Evolutionary conservation across 2,113 vertebrate genomes (phyloP).

Genomic region (Corythoichthys intestinalis): DNA sequence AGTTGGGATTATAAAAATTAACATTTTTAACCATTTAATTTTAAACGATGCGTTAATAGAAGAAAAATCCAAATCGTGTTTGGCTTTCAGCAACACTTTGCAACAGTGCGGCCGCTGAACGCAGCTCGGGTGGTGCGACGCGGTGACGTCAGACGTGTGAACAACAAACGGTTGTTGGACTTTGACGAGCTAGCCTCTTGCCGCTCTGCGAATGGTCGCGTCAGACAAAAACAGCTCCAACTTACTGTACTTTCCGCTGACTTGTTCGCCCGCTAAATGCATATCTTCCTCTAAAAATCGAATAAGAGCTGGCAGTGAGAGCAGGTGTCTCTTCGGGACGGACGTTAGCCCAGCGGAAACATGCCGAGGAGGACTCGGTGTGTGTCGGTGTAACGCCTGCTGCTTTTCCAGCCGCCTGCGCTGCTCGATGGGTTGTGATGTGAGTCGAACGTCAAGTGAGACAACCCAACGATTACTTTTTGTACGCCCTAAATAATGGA

Average conservation of each 20-base stretch:
- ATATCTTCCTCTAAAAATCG: not conserved
- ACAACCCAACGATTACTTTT: constrained; percentile 4
- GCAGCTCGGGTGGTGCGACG: constrained; percentile 44
- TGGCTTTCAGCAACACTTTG: constrained; percentile 8
- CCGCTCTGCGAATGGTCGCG: constrained; percentile 35
- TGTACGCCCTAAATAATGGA: constrained; percentile 44
- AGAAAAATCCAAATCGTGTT: too few relatives aligned
- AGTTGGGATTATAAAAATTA: too few relatives aligned
- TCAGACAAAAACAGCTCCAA: constrained; percentile 39
- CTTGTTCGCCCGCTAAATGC: not conserved
- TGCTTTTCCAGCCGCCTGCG: constrained; percentile 56
- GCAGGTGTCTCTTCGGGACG: constrained; percentile 17
- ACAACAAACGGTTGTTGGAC: constrained; percentile 78
- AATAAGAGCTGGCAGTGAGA: not conserved
- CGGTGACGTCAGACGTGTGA: constrained; percentile 64
- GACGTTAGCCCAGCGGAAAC: constrained; percentile 45
- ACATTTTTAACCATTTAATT: too few relatives aligned
- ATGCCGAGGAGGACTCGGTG: constrained; percentile 50
- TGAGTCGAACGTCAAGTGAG: constrained; percentile 33
- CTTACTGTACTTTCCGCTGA: not conserved
- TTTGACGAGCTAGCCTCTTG: constrained; percentile 58
- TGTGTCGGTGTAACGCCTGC: constrained; percentile 66
- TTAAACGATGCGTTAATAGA: too few relatives aligned
- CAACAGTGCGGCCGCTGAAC: constrained; percentile 41
- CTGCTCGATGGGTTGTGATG: constrained; percentile 52